Conservation (phyloP, 2,113 vertebrate genomes). For the Scolopax mira region DNA sequence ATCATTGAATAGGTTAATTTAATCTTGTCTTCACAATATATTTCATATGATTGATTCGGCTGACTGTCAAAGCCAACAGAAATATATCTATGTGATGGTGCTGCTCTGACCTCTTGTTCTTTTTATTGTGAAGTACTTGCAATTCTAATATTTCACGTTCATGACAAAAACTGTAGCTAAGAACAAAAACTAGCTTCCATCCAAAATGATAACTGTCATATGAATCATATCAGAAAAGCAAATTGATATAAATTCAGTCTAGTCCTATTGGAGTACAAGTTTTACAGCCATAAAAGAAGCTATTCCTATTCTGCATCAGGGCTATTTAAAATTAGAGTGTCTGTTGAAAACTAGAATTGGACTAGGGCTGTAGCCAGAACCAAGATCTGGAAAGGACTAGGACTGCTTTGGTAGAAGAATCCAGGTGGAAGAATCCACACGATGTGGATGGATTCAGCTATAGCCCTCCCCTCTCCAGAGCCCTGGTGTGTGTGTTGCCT, state of each 20-base stretch:
- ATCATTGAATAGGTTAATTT: not conserved
- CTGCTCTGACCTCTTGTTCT: not conserved
- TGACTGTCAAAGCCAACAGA: not conserved
- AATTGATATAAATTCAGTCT: not conserved
- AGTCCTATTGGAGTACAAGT: not conserved
- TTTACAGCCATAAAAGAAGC: not conserved
- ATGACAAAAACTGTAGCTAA: not conserved
- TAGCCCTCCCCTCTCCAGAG: rapidly evolving
- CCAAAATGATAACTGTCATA: not conserved
- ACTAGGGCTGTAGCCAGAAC: not conserved
- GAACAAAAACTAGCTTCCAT: not conserved
- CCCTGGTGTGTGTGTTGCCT: not conserved
- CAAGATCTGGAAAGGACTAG: not conserved
- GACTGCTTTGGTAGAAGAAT: not conserved
- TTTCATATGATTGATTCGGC: not conserved
- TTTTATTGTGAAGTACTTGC: not conserved
- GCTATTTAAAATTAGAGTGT: not conserved
- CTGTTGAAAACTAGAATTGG: not conserved
- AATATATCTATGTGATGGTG: not conserved
- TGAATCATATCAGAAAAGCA: not conserved
- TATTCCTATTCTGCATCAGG: not conserved
- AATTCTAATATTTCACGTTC: not conserved
- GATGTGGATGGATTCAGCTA: rapidly evolving
- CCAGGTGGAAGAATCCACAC: not conserved
- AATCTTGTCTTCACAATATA: not conserved